Conservation (phyloP, 2,113 vertebrate genomes). For the Platysternon megacephalum region DNA sequence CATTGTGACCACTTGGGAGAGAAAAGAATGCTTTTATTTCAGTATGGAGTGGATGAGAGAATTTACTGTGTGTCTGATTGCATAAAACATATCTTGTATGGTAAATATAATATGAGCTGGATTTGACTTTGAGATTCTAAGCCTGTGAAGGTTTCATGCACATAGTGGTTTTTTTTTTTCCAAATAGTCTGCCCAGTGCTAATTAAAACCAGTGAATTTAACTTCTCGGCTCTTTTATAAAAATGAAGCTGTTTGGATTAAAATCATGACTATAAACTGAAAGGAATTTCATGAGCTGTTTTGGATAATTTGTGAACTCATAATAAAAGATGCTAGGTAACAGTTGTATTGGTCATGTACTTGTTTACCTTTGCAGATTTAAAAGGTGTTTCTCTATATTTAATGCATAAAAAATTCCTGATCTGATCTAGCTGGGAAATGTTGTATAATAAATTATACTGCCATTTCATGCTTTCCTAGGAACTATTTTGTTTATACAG, state of each 20-base stretch:
- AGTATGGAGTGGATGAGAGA: background rate
- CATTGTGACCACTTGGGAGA: conserved; percentile 19
- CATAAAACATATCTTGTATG: conserved; percentile 27
- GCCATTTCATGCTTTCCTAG: conserved; percentile 18
- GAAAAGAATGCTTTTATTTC: background rate
- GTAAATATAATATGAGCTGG: conserved; percentile 32
- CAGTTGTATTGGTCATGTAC: background rate
- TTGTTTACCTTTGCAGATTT: conserved; percentile 54
- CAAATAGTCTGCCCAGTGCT: conserved; percentile 29
- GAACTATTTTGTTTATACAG: conserved; percentile 64
- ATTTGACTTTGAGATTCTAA: background rate
- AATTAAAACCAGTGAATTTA: conserved; percentile 60
- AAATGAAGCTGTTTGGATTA: conserved; percentile 32
- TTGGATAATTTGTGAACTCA: conserved; percentile 32
- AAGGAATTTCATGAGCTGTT: conserved; percentile 19
- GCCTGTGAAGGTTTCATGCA: background rate
- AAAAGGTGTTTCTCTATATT: conserved; percentile 28
- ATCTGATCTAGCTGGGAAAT: conserved; percentile 2
- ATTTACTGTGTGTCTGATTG: background rate
- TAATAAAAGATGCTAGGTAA: background rate
- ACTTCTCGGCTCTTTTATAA: conserved; percentile 13
- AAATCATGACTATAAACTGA: conserved; percentile 38
- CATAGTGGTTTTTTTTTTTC: background rate
- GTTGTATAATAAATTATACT: conserved; percentile 36
- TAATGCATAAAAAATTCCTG: background rate